A percentile compares a stretch with the other conserved stretches of the same genome.
Evolutionary conservation across 2,113 vertebrate genomes (phyloP).

Genomic region (Triplophysa rosa): DNA sequence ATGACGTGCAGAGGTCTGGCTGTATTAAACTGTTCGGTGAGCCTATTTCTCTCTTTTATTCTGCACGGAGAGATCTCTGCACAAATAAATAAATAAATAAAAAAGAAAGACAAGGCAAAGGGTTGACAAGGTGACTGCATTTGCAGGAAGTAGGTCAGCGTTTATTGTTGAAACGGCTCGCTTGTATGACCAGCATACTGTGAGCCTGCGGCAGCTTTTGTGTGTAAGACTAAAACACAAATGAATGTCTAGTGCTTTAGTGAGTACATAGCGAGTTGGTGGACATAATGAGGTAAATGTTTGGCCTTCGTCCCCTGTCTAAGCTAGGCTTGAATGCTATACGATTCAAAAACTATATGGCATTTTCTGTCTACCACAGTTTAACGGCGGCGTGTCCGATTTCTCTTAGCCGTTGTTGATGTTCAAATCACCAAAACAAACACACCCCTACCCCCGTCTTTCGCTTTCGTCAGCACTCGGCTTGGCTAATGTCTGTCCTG

Average conservation of each 20-base stretch:
- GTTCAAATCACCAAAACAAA: no score
- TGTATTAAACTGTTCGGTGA: constrained; percentile 9
- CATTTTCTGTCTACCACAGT: no score
- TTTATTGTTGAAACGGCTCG: constrained; percentile 31
- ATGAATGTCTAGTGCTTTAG: not conserved
- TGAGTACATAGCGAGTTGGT: not conserved
- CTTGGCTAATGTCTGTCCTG: no score
- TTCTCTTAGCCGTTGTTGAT: no score
- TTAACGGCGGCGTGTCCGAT: no score
- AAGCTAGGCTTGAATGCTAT: no score
- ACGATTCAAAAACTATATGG: no score
- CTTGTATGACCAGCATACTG: constrained; percentile 20
- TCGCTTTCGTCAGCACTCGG: no score
- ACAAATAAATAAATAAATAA: not conserved
- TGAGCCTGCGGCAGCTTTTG: not conserved
- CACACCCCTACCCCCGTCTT: no score
- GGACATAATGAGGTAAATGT: not conserved
- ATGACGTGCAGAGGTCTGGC: constrained; percentile 36
- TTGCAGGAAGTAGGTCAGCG: constrained; percentile 40
- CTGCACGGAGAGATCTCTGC: not conserved
- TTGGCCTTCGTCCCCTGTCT: no score
- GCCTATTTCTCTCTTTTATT: not conserved
- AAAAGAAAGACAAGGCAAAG: constrained; percentile 24
- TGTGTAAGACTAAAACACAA: constrained; percentile 30
- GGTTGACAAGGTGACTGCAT: constrained; percentile 44